phyloP scores from a whole-genome alignment of 2,797 vertebrate genomes.

The Peromyscus eremicus region DNA sequence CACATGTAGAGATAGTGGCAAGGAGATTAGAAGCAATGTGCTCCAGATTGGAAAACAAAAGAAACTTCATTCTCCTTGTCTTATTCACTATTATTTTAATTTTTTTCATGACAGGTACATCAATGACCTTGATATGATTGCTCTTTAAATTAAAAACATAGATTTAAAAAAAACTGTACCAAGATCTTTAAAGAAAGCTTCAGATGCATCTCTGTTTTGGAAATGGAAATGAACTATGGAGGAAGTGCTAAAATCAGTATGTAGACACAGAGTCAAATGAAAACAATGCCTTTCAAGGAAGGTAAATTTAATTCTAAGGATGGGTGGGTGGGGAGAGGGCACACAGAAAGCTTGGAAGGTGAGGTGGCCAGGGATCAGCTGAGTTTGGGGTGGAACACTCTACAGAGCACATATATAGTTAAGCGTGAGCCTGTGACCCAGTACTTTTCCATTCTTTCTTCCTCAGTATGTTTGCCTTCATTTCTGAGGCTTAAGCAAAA shows the following conservation, averaged over 20 bases:
- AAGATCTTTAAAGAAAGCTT: conserved; percentile 9
- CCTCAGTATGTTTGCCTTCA: background rate
- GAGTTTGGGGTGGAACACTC: background rate
- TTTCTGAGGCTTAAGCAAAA: conserved; percentile 53
- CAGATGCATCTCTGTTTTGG: conserved; percentile 36
- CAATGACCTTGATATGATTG: background rate
- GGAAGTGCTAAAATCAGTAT: background rate
- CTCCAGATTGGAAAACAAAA: background rate
- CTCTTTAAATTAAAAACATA: conserved; percentile 40
- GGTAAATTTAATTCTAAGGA: background rate
- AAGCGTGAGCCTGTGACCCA: too few species aligned
- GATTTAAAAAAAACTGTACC: background rate
- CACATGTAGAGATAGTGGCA: background rate
- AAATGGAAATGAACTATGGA: background rate
- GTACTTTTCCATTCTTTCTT: background rate
- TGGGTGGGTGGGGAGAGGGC: background rate
- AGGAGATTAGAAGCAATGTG: background rate
- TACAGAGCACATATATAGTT: background rate
- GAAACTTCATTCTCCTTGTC: background rate
- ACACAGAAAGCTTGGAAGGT: background rate
- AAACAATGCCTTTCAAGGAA: conserved; percentile 31
- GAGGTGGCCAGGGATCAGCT: background rate
- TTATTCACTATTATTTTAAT: background rate
- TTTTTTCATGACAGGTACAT: background rate
- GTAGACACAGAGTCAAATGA: background rate